These are phyloP conservation scores for Sebastes ruberrimus DNA, from an alignment of 2,797 vertebrate genomes.

Conservation along the genomic window DNA sequence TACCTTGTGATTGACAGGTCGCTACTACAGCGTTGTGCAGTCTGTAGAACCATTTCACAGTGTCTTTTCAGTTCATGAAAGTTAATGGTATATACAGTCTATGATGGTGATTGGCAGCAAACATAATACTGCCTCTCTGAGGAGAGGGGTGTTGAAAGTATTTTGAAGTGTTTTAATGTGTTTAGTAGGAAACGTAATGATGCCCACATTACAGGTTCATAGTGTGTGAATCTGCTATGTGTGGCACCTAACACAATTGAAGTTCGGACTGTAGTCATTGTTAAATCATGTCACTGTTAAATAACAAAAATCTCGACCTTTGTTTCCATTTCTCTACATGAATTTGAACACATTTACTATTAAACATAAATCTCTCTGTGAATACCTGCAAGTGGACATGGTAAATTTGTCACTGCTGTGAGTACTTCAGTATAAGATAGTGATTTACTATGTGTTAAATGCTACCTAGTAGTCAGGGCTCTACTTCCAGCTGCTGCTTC, in stretches of 20 bases:
- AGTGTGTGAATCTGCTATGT: neutral
- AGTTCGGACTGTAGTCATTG: neutral
- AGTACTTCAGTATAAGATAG: neutral
- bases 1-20: no score
- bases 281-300: neutral
- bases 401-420: neutral
- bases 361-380: neutral
- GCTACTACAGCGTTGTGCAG: no score
- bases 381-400: neutral
- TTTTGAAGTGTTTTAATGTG: no score
- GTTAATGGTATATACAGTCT: no score
- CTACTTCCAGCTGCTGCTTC: neutral
- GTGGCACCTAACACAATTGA: neutral
- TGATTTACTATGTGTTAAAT: neutral
- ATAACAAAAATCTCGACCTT: neutral
- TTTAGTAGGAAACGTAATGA: neutral
- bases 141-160: neutral
- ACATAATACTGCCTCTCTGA: neutral
- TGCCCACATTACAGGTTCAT: neutral
- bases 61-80: no score
- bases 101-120: neutral
- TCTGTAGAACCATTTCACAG: no score
- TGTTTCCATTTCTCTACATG: neutral
- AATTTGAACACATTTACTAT: neutral
- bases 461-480: neutral